These are phyloP conservation scores for Mormoops blainvillei DNA, from an alignment of 2,113 vertebrate species.

Conservation along the genomic window DNA sequence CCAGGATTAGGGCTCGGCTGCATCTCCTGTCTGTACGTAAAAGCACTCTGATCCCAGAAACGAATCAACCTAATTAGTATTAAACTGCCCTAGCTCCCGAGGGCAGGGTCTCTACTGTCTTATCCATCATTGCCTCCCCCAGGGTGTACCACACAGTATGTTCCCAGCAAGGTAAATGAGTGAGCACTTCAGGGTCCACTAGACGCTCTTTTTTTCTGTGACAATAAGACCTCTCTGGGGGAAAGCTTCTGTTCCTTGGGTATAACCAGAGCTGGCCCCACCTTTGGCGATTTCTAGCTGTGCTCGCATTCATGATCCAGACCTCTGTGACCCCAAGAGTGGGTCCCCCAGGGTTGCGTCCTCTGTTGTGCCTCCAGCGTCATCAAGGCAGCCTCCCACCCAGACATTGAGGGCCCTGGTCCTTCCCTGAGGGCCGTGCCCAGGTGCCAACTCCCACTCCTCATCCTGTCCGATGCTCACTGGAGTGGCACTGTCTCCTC, in stretches of 20 bases:
- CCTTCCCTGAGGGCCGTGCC: background rate
- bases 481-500: too few relatives aligned
- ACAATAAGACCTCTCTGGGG: background rate
- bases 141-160: too few relatives aligned
- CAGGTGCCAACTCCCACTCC: background rate
- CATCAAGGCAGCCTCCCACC: background rate
- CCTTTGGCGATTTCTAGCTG: background rate
- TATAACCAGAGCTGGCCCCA: background rate
- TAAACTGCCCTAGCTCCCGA: background rate
- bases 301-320: background rate
- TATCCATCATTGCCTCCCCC: background rate
- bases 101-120: background rate
- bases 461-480: background rate
- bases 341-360: fast-evolving
- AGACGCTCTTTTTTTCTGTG: background rate
- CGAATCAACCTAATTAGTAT: background rate
- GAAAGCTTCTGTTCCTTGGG: background rate
- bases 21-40: background rate
- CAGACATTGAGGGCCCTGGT: background rate
- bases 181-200: background rate
- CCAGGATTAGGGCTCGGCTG: background rate
- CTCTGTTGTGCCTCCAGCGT: background rate
- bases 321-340: background rate
- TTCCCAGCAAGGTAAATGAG: background rate
- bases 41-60: background rate